These are phyloP conservation scores for Deladenus siricidicola DNA, from an alignment of 2,888 invertebrate genomes.

Conservation along the genomic window DNA sequence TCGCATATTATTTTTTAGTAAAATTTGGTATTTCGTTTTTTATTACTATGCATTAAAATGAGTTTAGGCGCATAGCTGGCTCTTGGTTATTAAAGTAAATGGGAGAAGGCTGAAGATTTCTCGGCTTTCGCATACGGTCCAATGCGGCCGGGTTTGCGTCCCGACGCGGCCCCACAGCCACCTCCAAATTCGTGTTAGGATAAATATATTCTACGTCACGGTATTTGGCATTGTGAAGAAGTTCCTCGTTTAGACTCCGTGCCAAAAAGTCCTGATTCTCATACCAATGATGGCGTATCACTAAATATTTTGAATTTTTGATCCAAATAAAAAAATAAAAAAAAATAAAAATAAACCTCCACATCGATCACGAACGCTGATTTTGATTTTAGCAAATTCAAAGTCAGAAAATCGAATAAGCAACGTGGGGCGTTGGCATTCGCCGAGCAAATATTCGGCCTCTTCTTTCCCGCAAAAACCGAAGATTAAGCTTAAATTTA, in stretches of 20 bases:
- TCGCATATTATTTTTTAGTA: too few relatives aligned
- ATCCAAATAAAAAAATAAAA: not conserved
- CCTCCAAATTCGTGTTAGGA: slow-evolving; percentile 49
- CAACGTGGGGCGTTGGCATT: slow-evolving; percentile 29
- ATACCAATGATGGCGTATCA: slow-evolving; percentile 52
- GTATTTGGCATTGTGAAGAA: slow-evolving; percentile 46
- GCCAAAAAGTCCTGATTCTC: slow-evolving; percentile 45
- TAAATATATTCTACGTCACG: slow-evolving; percentile 39
- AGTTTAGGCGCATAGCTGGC: slow-evolving; percentile 24
- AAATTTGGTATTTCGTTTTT: too few relatives aligned
- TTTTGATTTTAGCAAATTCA: slow-evolving; percentile 50
- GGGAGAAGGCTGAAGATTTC: slow-evolving; percentile 46
- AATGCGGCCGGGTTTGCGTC: slow-evolving; percentile 4
- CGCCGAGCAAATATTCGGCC: slow-evolving; percentile 43
- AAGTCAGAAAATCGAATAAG: slow-evolving; percentile 39
- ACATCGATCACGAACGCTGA: slow-evolving; percentile 42
- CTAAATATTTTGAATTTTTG: slow-evolving; percentile 21
- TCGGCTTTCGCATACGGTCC: slow-evolving; percentile 31
- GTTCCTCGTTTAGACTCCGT: slow-evolving; percentile 39
- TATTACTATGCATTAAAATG: too few relatives aligned
- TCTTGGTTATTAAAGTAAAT: slow-evolving; percentile 51
- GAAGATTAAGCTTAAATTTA: slow-evolving; percentile 40
- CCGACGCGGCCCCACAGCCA: slow-evolving; percentile 37
- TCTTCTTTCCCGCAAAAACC: slow-evolving; percentile 52
- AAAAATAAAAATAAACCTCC: slow-evolving; percentile 30